Base-by-base conservation (phyloP, 2,888 invertebrate species). In the Siphlonurus alternatus region DNA sequence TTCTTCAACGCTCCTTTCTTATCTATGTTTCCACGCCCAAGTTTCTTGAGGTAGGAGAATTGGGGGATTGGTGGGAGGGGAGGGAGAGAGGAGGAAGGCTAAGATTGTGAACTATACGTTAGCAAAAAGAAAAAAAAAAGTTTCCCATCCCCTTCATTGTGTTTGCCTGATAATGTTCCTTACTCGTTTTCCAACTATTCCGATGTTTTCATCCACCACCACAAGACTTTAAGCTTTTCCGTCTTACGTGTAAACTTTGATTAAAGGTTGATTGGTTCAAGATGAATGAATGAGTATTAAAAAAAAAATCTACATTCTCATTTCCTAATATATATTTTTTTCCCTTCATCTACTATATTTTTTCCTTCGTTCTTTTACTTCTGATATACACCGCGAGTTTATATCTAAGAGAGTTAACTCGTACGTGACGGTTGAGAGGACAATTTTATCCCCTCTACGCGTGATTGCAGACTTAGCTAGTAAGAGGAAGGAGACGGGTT, bases 301-400 rank as follows among this genome's bases (percentile, higher is more conserved):
- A 53, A 10, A 22, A 59, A 10, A 59, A 7, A 15, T n/a, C 10
- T 20, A 7, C n/a, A 10, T 20, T 59, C 19, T 59, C 19, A 59
- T 61, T 65, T 25, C 23, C 24, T 18, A 59, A 60, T 23, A 56
- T 60, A 56, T n/a, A 15, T 61, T 23, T 61, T 24, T 61, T 61
- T 61, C 23, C n/a, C 61, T 24, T 24, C 23, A 15, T 61, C 15
- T 61, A 61, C 15, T n/a, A n/a, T n/a, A 20, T 10, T 61, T n/a
- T 61, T 38, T 2, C 5, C 38, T 24, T 61, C 25, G 24, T 38
- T 61, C 18, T 61, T 19, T 61, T 18, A 10, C 38, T 61, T 51
- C n/a, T 24, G 10, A 19, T n/a, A 10, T 23, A 3, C n/a, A 2
- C 1, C 19, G 25, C 18, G 15, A 15, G 1, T 61, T 61, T 61